phyloP scores from a whole-genome alignment of 1,140 invertebrate genomes.

The Drosophila repleta region DNA sequence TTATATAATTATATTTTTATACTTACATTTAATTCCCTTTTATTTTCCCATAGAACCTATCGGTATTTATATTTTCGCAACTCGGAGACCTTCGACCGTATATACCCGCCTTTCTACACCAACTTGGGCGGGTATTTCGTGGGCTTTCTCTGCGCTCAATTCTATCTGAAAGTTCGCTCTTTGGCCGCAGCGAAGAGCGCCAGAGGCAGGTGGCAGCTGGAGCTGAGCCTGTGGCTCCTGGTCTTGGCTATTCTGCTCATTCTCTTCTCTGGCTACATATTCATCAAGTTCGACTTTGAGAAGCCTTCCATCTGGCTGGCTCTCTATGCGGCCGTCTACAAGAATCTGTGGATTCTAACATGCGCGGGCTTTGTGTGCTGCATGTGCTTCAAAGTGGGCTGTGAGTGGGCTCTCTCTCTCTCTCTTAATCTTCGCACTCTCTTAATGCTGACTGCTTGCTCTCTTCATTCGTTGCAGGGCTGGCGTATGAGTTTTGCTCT shows the following conservation, averaged over 20 bases:
- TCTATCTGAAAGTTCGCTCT: conserved; percentile 52
- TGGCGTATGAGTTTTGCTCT: conserved; percentile 58
- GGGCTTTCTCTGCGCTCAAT: conserved; percentile 63
- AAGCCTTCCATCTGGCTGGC: conserved; percentile 74
- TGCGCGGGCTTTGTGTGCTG: conserved; percentile 57
- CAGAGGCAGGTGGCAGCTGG: conserved; percentile 37
- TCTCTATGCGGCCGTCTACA: conserved; percentile 70
- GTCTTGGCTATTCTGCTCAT: conserved; percentile 40
- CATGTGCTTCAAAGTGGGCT: conserved; percentile 69
- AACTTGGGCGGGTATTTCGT: conserved; percentile 76
- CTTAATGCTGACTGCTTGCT: not conserved
- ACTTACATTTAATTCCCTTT: too few relatives aligned
- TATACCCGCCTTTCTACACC: conserved; percentile 68
- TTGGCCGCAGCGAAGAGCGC: not conserved
- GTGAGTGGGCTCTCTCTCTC: conserved; percentile 53
- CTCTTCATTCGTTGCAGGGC: conserved; percentile 35
- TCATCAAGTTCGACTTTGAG: conserved; percentile 66
- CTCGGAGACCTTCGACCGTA: conserved; percentile 63
- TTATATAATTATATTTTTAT: too few relatives aligned
- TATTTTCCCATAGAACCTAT: conserved; percentile 71
- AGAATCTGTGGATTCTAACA: conserved; percentile 70
- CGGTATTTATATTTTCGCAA: conserved; percentile 72
- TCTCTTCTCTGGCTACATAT: conserved; percentile 62
- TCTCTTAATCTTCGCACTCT: too few relatives aligned
- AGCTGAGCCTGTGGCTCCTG: conserved; percentile 55